phyloP scores from a whole-genome alignment of 2,888 invertebrate species.

The Pristionchus japonicus region DNA sequence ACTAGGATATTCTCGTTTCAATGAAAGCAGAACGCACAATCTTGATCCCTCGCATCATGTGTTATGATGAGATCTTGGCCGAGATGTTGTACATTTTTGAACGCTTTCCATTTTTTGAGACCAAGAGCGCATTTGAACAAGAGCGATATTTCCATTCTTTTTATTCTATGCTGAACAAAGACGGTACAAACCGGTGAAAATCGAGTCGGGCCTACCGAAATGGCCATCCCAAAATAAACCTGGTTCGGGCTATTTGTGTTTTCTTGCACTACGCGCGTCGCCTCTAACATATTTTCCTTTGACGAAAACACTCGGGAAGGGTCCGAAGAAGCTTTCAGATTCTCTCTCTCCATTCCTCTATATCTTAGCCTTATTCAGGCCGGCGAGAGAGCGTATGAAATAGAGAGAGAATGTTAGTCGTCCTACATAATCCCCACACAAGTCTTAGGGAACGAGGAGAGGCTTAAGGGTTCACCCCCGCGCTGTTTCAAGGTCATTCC shows the following conservation, averaged over 20 bases:
- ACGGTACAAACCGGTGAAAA: neutral
- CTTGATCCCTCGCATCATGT: too few species aligned
- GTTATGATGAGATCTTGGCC: too few species aligned
- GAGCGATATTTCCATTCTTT: too few species aligned
- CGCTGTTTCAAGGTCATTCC: neutral
- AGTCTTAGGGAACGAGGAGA: neutral
- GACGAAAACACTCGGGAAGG: neutral
- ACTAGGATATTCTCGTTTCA: too few species aligned
- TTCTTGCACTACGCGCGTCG: neutral
- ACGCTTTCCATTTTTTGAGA: too few species aligned
- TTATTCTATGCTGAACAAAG: too few species aligned
- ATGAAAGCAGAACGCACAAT: too few species aligned
- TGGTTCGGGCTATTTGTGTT: neutral
- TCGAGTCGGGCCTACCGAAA: neutral
- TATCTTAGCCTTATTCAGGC: too few species aligned
- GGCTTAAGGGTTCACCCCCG: neutral
- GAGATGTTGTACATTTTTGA: too few species aligned
- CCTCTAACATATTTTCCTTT: neutral
- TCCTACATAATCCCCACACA: neutral
- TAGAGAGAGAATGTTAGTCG: neutral
- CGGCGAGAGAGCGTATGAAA: neutral
- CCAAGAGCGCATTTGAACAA: too few species aligned
- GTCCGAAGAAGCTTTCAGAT: neutral
- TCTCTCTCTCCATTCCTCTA: neutral
- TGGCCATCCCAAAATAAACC: neutral